A percentile compares a stretch with the other conserved stretches of the same genome.
Evolutionary conservation across 2,888 invertebrate species (phyloP).

Genomic region (Diaperis boleti): DNA sequence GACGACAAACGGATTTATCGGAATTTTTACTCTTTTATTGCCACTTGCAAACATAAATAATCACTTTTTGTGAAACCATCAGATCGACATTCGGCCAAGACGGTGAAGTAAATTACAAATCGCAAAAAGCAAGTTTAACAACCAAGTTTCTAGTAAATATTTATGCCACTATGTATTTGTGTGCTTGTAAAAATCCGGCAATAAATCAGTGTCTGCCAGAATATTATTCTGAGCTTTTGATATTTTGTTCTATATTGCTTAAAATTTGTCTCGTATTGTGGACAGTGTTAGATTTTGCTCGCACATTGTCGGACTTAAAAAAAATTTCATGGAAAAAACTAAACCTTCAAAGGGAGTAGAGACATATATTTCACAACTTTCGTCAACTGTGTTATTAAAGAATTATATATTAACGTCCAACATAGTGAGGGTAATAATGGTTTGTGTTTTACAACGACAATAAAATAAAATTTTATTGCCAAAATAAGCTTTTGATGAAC

Average conservation of each 20-base stretch:
- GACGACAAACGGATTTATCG: slow-evolving; percentile 18
- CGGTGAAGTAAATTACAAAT: slow-evolving; percentile 16
- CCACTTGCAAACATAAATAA: slow-evolving; percentile 31
- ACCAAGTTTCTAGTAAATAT: slow-evolving; percentile 26
- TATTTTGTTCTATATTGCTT: slow-evolving; percentile 23
- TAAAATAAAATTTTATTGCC: too few relatives aligned
- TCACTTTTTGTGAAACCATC: slow-evolving; percentile 26
- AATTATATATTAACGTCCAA: too few relatives aligned
- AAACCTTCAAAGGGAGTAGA: too few relatives aligned
- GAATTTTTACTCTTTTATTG: slow-evolving; percentile 24
- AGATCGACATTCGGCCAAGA: neutral
- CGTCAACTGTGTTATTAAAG: too few relatives aligned
- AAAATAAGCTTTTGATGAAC: too few relatives aligned
- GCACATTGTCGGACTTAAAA: neutral
- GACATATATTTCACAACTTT: too few relatives aligned
- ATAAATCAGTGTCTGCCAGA: slow-evolving; percentile 32
- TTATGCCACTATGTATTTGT: slow-evolving; percentile 25
- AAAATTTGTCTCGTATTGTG: slow-evolving; percentile 27
- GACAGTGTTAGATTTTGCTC: neutral
- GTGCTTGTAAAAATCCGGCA: slow-evolving; percentile 25
- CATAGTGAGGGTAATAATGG: too few relatives aligned
- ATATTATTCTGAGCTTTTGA: slow-evolving; percentile 30
- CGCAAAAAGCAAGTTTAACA: slow-evolving; percentile 7
- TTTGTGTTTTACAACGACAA: too few relatives aligned
- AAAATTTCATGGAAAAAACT: too few relatives aligned